phyloP scores from a whole-genome alignment of 2,797 vertebrate species.

The Echeneis naucrates region DNA sequence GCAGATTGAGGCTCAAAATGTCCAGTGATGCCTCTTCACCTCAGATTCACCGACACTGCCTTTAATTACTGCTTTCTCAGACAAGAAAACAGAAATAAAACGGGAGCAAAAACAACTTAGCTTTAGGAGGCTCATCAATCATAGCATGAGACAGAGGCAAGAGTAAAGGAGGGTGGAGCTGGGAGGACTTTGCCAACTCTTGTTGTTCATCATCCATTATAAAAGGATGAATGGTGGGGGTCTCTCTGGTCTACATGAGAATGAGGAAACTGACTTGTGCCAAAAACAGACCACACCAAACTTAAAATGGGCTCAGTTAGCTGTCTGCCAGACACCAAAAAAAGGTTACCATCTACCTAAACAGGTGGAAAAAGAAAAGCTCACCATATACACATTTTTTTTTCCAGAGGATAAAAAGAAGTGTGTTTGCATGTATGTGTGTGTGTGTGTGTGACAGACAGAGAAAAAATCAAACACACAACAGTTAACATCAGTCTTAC shows the following conservation, averaged over 20 bases:
- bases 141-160: slow-evolving; percentile 77
- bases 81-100: slow-evolving; percentile 60
- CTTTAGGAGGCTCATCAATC: slow-evolving; percentile 85
- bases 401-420: slow-evolving; percentile 26
- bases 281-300: slow-evolving; percentile 51
- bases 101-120: slow-evolving; percentile 71
- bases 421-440: slow-evolving; percentile 15
- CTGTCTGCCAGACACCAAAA: slow-evolving; percentile 28
- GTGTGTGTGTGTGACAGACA: neutral
- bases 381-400: slow-evolving; percentile 14
- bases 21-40: slow-evolving; percentile 61
- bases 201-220: slow-evolving; percentile 81
- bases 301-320: slow-evolving; percentile 55
- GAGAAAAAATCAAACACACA: slow-evolving; percentile 31
- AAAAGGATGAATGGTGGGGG: slow-evolving; percentile 69
- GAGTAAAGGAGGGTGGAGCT: slow-evolving; percentile 72
- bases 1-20: slow-evolving; percentile 37
- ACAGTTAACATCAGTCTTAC: slow-evolving; percentile 81
- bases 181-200: slow-evolving; percentile 75
- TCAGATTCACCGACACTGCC: slow-evolving; percentile 50
- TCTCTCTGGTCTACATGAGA: slow-evolving; percentile 67
- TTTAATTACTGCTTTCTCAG: slow-evolving; percentile 74
- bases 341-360: slow-evolving; percentile 28
- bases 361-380: slow-evolving; percentile 20
- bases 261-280: slow-evolving; percentile 58